Base-by-base conservation (phyloP, 37 sponge, comb jelly and placozoan genomes). In the Lycopodina hypogea region DNA sequence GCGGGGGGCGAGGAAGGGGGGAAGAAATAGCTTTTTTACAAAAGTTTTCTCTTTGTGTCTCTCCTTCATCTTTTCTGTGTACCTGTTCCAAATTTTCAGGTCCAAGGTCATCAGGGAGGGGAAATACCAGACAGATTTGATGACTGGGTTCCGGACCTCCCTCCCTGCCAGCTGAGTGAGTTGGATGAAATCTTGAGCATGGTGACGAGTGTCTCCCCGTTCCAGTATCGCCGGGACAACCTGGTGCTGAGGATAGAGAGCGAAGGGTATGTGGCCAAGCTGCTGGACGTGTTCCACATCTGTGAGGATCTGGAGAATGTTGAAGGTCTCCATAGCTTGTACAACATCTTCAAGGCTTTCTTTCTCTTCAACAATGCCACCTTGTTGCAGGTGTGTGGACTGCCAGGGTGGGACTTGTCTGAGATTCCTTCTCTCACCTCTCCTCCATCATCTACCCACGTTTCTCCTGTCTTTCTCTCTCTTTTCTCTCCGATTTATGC, bases 241-340 rank as follows among this genome's bases (percentile, higher is more conserved):
- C 66, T 94, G 14, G 81, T 74, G 0, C 59, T 81, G 12, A 81
- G 75, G 23, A 84, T 96, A 23, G 93, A 96, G 78, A 72, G 70
- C 32, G 87, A 94, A 32, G 76, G 83, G 33, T 96, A 96, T 71
- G 71, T 96, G 32, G 70, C 83, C 0, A 88, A 96, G 69, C 82
- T 96, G 1, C 45, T 95, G 8, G 99, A 99, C 36, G 77, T 99
- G 21, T 99, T 99, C 78, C 96, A 92, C 79, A 84, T 94, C 73
- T 99, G 99, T 80, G 99, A 99, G 71, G 96, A 95, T 39, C 74
- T 95, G 69, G 96, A 90, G 34, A 86, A 98, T 71, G 52, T 62
- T 1, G 90, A 86, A 2, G 94, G 96, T 26, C 92, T 98, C 3
- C 85, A 93, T 71, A 69, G 60, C 69, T 85, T 98, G 23, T 91